Base-by-base conservation (phyloP, 1,140 invertebrate genomes). In the Bemisia tabaci region DNA sequence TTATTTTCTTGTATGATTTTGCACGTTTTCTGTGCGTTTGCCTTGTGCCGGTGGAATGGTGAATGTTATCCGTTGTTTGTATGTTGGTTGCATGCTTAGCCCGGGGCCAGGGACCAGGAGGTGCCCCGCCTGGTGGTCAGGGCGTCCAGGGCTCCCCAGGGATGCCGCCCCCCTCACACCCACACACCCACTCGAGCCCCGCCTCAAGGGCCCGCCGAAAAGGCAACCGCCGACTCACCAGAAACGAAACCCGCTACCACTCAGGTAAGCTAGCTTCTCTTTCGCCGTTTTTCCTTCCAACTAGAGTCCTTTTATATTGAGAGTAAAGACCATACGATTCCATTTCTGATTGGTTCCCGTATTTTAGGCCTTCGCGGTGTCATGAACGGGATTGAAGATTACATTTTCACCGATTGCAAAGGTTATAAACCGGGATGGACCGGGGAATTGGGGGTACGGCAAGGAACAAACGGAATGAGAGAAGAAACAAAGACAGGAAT, bases 191-290 rank as follows among this genome's bases (percentile, higher is more conserved):
- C 33, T 48, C 33, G 33, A 84, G 82, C 74, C 83, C 83, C 12
- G 81, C 79, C 61, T 83, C 83, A 23, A 78, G 82, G 48, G 83
- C 84, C 9, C 80, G 83, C 73, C 83, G 90, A 74, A 83, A 90
- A 74, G 90, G 89, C 74, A 92, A 94, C 79, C 82, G 93, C 68
- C 81, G 92, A 73, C 85, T 95, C 65, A 96, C 94, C 69, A 83
- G 94, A 74, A 94, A 95, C 81, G 94, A 97, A 80, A 94, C 90
- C 79, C 84, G 94, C 72, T 97, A 96, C 79, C 94, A 97, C 80
- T 96, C 94, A 78, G 93, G 94, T 95, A 85, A 87, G 81, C 81
- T 77, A 2, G 69, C 12, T n/a, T 26, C 26, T 60, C 62, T 66
- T n/a, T 27, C 25, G n/a, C n/a, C n/a, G n/a, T n/a, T n/a, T n/a